These are phyloP conservation scores for Spodoptera litura DNA, from an alignment of 1,140 invertebrate genomes.

Conservation along the genomic window DNA sequence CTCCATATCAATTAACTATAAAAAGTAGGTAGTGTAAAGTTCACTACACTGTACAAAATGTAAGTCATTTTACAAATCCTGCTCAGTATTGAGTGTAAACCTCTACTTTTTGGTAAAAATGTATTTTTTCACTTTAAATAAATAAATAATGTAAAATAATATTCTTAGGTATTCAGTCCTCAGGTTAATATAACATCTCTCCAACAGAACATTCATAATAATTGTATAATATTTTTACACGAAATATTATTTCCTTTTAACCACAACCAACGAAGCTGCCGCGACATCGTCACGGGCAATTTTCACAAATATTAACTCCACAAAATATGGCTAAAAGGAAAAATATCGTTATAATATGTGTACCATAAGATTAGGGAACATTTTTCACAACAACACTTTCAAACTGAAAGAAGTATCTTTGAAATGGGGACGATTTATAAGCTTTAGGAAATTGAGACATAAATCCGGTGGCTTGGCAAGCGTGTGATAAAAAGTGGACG, in stretches of 20 bases:
- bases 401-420: slow-evolving; percentile 42
- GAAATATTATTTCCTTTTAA: not conserved
- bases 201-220: too few species aligned
- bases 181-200: too few species aligned
- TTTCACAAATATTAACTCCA: not conserved
- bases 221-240: too few species aligned
- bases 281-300: not conserved
- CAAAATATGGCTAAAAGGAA: not conserved
- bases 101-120: too few species aligned
- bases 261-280: not conserved
- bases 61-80: too few species aligned
- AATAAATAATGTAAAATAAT: too few species aligned
- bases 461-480: slow-evolving; percentile 44
- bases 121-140: too few species aligned
- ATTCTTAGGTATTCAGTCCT: too few species aligned
- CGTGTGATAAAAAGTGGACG: slow-evolving; percentile 48
- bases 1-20: too few species aligned
- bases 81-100: too few species aligned
- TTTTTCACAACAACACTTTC: slow-evolving; percentile 25
- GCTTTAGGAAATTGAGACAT: slow-evolving; percentile 54
- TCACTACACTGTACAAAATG: too few species aligned
- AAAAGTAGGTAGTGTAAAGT: too few species aligned
- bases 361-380: not conserved
- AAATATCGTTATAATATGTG: slow-evolving; percentile 3
- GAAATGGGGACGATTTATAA: slow-evolving; percentile 50